phyloP scores from a whole-genome alignment of 1,140 invertebrate genomes.

The Drosophila ananassae region DNA sequence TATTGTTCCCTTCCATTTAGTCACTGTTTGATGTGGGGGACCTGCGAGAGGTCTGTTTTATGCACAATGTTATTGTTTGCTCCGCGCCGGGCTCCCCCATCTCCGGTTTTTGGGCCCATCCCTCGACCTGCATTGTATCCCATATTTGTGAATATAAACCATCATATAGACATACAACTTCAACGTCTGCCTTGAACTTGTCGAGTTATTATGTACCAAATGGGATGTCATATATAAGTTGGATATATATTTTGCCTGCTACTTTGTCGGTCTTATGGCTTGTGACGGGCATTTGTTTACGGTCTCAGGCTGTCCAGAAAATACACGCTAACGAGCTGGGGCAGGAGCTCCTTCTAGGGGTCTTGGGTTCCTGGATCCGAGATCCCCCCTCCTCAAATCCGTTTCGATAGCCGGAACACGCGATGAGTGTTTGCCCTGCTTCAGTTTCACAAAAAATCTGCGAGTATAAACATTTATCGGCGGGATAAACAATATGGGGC shows the following conservation, averaged over 20 bases:
- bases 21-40: slow-evolving; percentile 14
- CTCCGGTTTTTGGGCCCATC: slow-evolving; percentile 41
- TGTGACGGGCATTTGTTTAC: slow-evolving; percentile 69
- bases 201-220: slow-evolving; percentile 45
- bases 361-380: slow-evolving; percentile 25
- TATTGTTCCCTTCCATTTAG: slow-evolving; percentile 12
- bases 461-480: slow-evolving; percentile 52
- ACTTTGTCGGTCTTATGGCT: slow-evolving; percentile 44
- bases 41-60: slow-evolving; percentile 25
- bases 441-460: slow-evolving; percentile 41
- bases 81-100: slow-evolving; percentile 6
- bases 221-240: slow-evolving; percentile 4
- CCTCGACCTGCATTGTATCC: slow-evolving; percentile 14
- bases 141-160: slow-evolving; percentile 53
- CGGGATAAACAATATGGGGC: slow-evolving; percentile 45
- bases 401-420: slow-evolving; percentile 67
- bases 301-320: slow-evolving; percentile 19
- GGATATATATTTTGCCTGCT: slow-evolving; percentile 34
- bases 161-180: slow-evolving; percentile 63
- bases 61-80: slow-evolving; percentile 46
- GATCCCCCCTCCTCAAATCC: slow-evolving; percentile 20
- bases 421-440: slow-evolving; percentile 59
- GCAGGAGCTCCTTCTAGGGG: background rate
- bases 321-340: slow-evolving; percentile 40
- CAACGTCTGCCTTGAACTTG: slow-evolving; percentile 70